phyloP scores from a whole-genome alignment of 2,888 invertebrate genomes.

The Drosophila buzzatii region DNA sequence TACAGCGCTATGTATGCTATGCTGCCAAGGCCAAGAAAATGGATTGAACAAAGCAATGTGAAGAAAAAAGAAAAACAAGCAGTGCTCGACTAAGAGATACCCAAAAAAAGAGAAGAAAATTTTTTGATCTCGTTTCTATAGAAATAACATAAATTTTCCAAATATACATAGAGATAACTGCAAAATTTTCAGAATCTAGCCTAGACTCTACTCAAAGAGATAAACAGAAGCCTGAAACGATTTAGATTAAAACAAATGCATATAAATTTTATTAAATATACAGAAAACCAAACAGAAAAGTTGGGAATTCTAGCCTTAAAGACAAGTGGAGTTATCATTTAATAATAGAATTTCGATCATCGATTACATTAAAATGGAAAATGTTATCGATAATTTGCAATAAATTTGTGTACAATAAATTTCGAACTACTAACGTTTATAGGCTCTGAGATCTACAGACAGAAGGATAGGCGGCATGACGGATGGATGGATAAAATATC shows the following conservation, averaged over 20 bases:
- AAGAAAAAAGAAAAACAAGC: neutral
- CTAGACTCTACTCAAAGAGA: no score
- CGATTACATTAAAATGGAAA: neutral
- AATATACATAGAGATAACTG: neutral
- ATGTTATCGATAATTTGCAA: neutral
- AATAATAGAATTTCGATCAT: neutral
- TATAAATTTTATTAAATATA: no score
- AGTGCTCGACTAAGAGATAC: neutral
- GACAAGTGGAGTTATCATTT: neutral
- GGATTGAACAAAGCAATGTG: slow-evolving; percentile 9
- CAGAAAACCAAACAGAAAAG: no score
- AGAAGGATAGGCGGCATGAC: no score
- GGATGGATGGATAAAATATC: no score
- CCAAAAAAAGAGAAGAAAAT: no score
- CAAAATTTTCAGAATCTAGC: neutral
- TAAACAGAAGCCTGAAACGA: no score
- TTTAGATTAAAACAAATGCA: no score
- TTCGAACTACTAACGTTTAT: neutral
- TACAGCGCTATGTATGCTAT: slow-evolving; percentile 32
- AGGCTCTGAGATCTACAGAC: neutral
- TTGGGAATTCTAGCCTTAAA: neutral
- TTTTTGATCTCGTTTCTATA: no score
- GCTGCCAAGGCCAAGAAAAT: slow-evolving; percentile 43
- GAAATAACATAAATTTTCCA: neutral
- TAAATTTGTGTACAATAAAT: no score